A percentile compares a stretch with the other conserved stretches of the same genome.
phyloP scores from a whole-genome alignment of 2,888 invertebrate species.

The Spisula solida region DNA sequence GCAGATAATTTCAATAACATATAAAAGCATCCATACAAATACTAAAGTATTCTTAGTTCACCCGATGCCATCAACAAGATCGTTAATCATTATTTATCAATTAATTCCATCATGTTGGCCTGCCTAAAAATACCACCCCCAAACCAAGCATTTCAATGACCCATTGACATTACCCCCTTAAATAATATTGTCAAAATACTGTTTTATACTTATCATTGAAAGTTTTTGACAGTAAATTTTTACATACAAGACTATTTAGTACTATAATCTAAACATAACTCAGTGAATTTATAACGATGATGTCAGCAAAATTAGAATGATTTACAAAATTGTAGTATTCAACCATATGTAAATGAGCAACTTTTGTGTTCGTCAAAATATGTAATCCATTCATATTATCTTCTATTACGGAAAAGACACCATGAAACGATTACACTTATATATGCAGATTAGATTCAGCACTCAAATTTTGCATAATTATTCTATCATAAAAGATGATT shows the following conservation, averaged over 20 bases:
- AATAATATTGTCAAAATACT: no score
- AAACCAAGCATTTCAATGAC: no score
- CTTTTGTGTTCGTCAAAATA: not conserved
- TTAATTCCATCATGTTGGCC: not conserved
- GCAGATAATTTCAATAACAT: no score
- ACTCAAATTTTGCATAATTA: conserved; percentile 5
- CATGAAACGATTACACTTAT: not conserved
- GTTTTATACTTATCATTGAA: no score
- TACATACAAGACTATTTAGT: no score
- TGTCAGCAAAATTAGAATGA: no score
- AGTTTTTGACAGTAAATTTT: no score
- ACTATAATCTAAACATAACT: no score
- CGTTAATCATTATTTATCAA: conserved; percentile 4
- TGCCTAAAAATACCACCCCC: not conserved
- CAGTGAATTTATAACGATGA: no score
- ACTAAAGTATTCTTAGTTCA: no score
- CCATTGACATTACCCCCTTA: no score
- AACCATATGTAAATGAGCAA: not conserved
- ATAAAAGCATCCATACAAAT: no score
- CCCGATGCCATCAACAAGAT: not conserved
- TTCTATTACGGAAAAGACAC: not conserved
- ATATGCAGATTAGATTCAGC: conserved; percentile 5
- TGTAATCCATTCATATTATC: not conserved
- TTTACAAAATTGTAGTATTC: not conserved
- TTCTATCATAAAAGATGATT: not conserved